These are phyloP conservation scores for Ernsta delagoae DNA, from an alignment of 2,888 invertebrate genomes.

Conservation along the genomic window DNA sequence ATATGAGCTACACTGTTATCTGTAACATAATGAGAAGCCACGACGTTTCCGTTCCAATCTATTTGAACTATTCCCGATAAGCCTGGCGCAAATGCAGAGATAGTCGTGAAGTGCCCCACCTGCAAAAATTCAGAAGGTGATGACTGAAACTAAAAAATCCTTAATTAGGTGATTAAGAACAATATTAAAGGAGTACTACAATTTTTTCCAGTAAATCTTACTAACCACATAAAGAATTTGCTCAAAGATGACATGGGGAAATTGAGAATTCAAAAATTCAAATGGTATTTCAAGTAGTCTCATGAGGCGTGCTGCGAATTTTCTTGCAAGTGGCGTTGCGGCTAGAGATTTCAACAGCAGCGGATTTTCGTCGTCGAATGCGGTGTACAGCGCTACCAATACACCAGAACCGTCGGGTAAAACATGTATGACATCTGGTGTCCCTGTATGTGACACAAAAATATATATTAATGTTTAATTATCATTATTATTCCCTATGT, in stretches of 20 bases:
- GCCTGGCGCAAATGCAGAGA: slow-evolving; percentile 63
- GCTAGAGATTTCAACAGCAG: slow-evolving; percentile 79
- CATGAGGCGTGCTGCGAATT: slow-evolving; percentile 86
- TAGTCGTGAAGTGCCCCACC: slow-evolving; percentile 87
- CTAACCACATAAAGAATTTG: slow-evolving; percentile 86
- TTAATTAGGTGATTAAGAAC: background rate
- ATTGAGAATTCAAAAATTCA: slow-evolving; percentile 85
- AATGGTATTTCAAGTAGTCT: slow-evolving; percentile 87
- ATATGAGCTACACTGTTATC: slow-evolving; percentile 82
- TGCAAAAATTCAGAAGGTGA: slow-evolving; percentile 51
- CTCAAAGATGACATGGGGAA: slow-evolving; percentile 87
- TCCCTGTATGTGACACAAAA: slow-evolving; percentile 55
- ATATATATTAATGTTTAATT: no score
- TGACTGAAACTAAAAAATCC: no score
- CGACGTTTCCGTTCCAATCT: slow-evolving; percentile 89
- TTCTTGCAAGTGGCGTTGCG: slow-evolving; percentile 87
- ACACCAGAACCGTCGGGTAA: slow-evolving; percentile 87
- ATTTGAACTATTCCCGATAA: slow-evolving; percentile 86
- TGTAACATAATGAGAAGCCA: slow-evolving; percentile 87
- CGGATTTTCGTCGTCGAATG: slow-evolving; percentile 85
- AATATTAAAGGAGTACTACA: no score
- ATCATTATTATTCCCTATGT: no score
- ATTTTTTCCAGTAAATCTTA: slow-evolving; percentile 37
- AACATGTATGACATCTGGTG: slow-evolving; percentile 87
- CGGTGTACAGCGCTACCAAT: slow-evolving; percentile 85